Evolutionary conservation across 2,797 vertebrate genomes (phyloP), one percentile per base, ranked within the genome.

Genomic region (Natrix natrix): DNA sequence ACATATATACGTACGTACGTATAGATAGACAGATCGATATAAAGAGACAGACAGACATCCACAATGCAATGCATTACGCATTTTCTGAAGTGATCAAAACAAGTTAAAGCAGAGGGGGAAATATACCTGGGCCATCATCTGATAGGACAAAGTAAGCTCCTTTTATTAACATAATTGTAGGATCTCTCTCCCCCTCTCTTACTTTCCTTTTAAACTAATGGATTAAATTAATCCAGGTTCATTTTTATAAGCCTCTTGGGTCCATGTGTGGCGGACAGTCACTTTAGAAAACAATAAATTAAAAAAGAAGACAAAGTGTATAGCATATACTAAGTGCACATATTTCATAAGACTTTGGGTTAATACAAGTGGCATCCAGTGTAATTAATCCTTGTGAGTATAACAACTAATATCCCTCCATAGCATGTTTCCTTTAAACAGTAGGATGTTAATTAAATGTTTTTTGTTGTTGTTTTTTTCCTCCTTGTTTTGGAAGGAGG

Each of bases 361-460:
- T 98, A 98, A 98, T 98, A 98, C 97, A 97, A 97, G 97, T 96
- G 97, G 98, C 97, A 97, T 98, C 97, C 96, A 97, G 96, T 97
- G 98, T 98, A 98, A 98, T 98, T 98, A 98, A 98, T 98, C 98
- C 98, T 98, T 98, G 97, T 98, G 98, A 98, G 98, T 97, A 97
- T 97, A 98, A 98, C 97, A 96, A 98, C 98, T 97, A 97, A 98
- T 98, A 98, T 98, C 97, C 97, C 96, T 97, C 96, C 97, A 97
- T 97, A 97, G 97, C 97, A 97, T 97, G 97, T 97, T 98, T 97
- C 98, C 97, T 98, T 98, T 98, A 98, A 97, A 98, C 97, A 98
- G 98, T 97, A 97, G 95, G 97, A 97, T 98, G 97, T 97, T 98
- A 98, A 98, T 98, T 98, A 98, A 98, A 98, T 97, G 96, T 96